Conservation (phyloP, 2,113 vertebrate species). For the Saguinus midas region DNA sequence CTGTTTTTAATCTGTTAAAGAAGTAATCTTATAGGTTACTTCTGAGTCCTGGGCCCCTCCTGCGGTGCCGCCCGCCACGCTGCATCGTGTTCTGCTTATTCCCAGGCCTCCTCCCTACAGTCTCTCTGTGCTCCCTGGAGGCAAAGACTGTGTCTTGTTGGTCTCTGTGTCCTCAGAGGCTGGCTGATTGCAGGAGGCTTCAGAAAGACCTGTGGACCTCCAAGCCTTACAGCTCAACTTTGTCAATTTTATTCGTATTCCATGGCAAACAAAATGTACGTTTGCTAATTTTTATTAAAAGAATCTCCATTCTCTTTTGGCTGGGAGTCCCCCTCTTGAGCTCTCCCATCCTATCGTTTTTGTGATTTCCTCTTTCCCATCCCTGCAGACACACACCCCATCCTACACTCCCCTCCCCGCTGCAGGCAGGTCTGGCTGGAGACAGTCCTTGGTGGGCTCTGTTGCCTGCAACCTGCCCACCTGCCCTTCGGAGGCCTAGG, state of each 20-base stretch:
- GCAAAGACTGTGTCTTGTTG: fast-evolving
- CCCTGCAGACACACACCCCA: not conserved
- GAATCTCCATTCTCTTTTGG: not conserved
- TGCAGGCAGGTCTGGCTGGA: not conserved
- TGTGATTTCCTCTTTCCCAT: fast-evolving
- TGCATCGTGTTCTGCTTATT: fast-evolving
- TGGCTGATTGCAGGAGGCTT: not conserved
- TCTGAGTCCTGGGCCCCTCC: fast-evolving
- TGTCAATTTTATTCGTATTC: not conserved
- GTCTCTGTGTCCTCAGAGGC: not conserved
- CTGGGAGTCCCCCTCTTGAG: not conserved
- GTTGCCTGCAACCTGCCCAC: not conserved
- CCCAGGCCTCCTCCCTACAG: fast-evolving
- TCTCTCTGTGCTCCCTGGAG: not conserved
- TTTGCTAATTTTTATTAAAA: not conserved
- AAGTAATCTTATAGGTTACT: too few relatives aligned
- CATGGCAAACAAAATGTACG: not conserved
- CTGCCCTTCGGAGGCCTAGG: not conserved
- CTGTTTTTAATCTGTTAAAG: not conserved
- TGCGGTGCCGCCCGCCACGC: fast-evolving
- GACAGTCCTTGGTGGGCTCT: fast-evolving
- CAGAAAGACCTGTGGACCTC: not conserved
- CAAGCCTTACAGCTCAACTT: not conserved
- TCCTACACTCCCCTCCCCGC: too few relatives aligned
- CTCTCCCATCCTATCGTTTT: not conserved